Evolutionary conservation across 1,140 invertebrate genomes (phyloP).

Genomic region (Probaryconus sp.): DNA sequence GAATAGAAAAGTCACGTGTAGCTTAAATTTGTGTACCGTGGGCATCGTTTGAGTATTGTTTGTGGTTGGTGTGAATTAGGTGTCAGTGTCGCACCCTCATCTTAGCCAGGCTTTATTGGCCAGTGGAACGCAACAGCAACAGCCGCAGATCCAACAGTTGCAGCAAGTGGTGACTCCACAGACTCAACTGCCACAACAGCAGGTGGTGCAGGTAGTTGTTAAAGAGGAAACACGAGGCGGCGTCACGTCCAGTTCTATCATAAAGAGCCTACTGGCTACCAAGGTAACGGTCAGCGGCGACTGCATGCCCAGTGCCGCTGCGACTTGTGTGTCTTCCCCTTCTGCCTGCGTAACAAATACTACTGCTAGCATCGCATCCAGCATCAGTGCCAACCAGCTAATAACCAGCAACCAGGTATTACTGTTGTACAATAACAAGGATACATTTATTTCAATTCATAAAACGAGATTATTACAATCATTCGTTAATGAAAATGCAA

Average conservation of each 20-base stretch:
- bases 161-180: slow-evolving; percentile 48
- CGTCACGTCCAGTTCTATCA: slow-evolving; percentile 82
- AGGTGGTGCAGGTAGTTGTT: slow-evolving; percentile 71
- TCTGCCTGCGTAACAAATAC: slow-evolving; percentile 79
- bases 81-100: slow-evolving; percentile 81
- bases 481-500: too few species aligned
- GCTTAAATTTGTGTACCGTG: not conserved
- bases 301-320: slow-evolving; percentile 80
- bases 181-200: slow-evolving; percentile 52
- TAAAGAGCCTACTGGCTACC: slow-evolving; percentile 91
- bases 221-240: slow-evolving; percentile 72
- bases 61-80: slow-evolving; percentile 71
- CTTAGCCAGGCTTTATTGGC: slow-evolving; percentile 81
- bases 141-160: slow-evolving; percentile 44
- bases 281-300: slow-evolving; percentile 85
- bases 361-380: slow-evolving; percentile 77
- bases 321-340: slow-evolving; percentile 76
- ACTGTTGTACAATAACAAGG: slow-evolving; percentile 70
- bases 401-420: slow-evolving; percentile 78
- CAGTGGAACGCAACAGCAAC: slow-evolving; percentile 73
- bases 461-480: too few species aligned
- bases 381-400: slow-evolving; percentile 79
- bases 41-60: slow-evolving; percentile 29
- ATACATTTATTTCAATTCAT: not conserved
- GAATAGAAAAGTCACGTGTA: too few species aligned